phyloP scores from a whole-genome alignment of 2,113 vertebrate genomes.

The Mugil cephalus region DNA sequence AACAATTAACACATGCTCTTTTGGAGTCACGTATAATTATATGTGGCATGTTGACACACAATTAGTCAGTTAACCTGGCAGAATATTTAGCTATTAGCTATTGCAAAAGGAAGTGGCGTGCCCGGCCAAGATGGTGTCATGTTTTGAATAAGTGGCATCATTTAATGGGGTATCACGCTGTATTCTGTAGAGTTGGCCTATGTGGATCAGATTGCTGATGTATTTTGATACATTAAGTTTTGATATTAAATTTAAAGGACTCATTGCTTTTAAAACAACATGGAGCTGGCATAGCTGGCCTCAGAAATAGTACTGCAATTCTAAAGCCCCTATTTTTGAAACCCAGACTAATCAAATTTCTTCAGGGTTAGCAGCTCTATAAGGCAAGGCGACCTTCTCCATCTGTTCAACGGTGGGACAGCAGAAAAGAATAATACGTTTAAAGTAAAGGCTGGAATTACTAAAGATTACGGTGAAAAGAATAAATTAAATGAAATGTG shows the following conservation, averaged over 20 bases:
- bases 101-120: conserved; percentile 35
- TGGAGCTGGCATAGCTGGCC: not conserved
- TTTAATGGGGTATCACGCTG: conserved; percentile 32
- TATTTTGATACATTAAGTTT: not conserved
- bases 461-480: conserved; percentile 2
- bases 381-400: conserved; percentile 19
- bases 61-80: conserved; percentile 86
- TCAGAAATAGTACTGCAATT: conserved; percentile 10
- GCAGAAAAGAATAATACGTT: conserved; percentile 37
- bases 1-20: conserved; percentile 84
- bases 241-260: not conserved
- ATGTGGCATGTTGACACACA: conserved; percentile 85
- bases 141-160: conserved; percentile 40
- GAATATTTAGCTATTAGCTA: conserved; percentile 84
- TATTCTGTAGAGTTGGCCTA: conserved; percentile 11
- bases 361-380: conserved; percentile 37
- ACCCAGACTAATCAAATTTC: conserved; percentile 43
- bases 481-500: conserved; percentile 14
- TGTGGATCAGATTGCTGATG: not conserved
- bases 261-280: not conserved
- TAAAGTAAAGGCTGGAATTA: conserved; percentile 19
- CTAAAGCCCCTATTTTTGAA: conserved; percentile 27
- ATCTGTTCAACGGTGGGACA: conserved; percentile 34
- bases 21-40: conserved; percentile 85
- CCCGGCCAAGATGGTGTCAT: conserved; percentile 43